These are phyloP conservation scores for Phyllostomus hastatus DNA, from an alignment of 2,113 vertebrate species.

Conservation along the genomic window DNA sequence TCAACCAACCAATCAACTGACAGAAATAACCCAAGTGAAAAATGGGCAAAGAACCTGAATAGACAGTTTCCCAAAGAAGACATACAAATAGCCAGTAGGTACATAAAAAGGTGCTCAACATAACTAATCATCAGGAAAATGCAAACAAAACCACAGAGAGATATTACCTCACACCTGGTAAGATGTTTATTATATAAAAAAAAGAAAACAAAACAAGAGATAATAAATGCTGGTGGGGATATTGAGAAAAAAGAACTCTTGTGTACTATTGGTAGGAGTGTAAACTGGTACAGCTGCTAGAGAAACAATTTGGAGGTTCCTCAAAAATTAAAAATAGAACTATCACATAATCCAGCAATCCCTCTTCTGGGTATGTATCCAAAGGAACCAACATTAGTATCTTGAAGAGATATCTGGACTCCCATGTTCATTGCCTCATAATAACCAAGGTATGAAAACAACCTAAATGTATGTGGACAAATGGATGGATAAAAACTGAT, in stretches of 20 bases:
- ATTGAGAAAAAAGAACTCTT: background rate
- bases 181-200: background rate
- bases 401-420: background rate
- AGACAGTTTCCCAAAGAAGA: background rate
- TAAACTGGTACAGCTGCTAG: background rate
- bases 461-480: background rate
- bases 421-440: background rate
- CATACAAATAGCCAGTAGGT: background rate
- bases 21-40: background rate
- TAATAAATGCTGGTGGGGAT: background rate
- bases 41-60: background rate
- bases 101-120: background rate
- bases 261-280: background rate
- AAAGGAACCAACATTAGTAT: background rate
- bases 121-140: background rate
- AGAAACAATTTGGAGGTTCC: background rate
- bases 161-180: background rate
- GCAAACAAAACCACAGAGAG: background rate
- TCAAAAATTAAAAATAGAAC: background rate
- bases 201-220: background rate
- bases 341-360: background rate
- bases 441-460: background rate
- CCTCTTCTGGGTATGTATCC: background rate
- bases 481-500: background rate
- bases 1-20: background rate